Base-by-base conservation (phyloP, 2,113 vertebrate species). In the Typhlomys cinereus region DNA sequence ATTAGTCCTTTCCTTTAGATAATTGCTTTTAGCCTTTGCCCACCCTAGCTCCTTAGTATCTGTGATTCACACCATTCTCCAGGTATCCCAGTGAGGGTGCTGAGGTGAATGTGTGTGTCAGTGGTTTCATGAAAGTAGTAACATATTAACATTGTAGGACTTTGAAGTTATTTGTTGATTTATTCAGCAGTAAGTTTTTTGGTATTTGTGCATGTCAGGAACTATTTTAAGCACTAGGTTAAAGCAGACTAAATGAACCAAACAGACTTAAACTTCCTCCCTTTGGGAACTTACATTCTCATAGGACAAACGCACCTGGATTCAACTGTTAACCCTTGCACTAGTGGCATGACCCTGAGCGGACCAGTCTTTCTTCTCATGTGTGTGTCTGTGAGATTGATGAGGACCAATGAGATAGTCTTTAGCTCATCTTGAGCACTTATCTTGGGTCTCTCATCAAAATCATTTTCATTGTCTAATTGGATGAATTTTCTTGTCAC, bases 1-100 rank as follows among this genome's bases (percentile, higher is more conserved):
- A 78, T 92, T 71, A 74, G 87, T 92, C 44, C 64, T 50, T 94
- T 94, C 67, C 85, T 54, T 75, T 84, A 75, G 86, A 25, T 93
- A 81, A 62, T 73, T 93, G 75, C 73, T 15, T 70, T 79, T 78
- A 85, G 88, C 69, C 64, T 93, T 88, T 81, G 31, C 54, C 34
- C 54, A 27, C 84, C 9, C 2, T 10, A 73, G 31, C 29, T 83
- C 31, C 48, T 85, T 61, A 17, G 44, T 44, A 29, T 62, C 83
- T 89, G 80, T 31, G 69, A 76, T 69, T 69, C 76, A n/a, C 15
- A 29, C 92, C 59, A 29, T 84, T 86, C 23, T 11, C 74, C 27
- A 62, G 10, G 71, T 31, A 69, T 29, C 36, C 62, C 67, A 62
- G 0, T 23, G 41, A 57, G 79, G 52, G 17, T 46, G 39, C 46